phyloP scores from a whole-genome alignment of 2,113 vertebrate genomes.

The Podilymbus podiceps region DNA sequence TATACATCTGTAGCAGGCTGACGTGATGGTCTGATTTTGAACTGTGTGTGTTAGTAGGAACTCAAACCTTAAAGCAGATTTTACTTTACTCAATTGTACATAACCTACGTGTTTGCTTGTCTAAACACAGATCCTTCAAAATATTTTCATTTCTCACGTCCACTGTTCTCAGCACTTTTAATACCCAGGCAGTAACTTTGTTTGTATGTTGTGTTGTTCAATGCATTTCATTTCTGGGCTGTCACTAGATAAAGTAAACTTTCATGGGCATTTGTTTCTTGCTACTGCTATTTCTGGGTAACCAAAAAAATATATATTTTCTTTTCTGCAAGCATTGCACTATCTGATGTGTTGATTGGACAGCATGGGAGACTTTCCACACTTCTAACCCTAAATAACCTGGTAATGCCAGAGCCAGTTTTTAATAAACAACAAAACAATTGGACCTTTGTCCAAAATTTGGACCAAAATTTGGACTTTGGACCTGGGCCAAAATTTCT shows the following conservation, averaged over 20 bases:
- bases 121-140: not conserved
- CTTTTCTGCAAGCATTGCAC: not conserved
- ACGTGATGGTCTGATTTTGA: not conserved
- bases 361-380: fast-evolving
- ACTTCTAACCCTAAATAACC: not conserved
- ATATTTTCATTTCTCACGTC: not conserved
- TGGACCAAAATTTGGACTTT: too few relatives aligned
- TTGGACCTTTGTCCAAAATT: too few relatives aligned
- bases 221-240: not conserved
- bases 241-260: not conserved
- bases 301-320: fast-evolving
- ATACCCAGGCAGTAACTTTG: not conserved
- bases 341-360: not conserved
- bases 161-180: not conserved
- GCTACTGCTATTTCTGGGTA: not conserved
- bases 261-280: not conserved
- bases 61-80: not conserved
- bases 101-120: not conserved
- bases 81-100: not conserved
- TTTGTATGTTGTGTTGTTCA: not conserved
- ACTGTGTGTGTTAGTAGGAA: not conserved
- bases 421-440: not conserved
- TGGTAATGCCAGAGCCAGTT: not conserved
- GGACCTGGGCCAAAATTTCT: not conserved
- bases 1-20: not conserved